Evolutionary conservation across 1,140 invertebrate species (phyloP).

Genomic region (Potamilus streckersoni): DNA sequence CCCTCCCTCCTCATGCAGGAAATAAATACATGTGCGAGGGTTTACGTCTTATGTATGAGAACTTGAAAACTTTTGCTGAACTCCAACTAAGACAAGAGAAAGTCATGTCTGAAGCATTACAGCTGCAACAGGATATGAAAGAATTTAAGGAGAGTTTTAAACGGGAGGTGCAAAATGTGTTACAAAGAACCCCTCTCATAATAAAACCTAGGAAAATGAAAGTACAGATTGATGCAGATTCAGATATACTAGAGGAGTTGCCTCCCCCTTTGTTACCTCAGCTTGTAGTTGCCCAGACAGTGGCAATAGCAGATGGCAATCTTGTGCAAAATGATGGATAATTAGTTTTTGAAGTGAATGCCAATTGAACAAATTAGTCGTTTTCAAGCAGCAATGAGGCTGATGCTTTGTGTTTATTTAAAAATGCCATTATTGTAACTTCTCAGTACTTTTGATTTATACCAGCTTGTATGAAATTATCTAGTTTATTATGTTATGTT

Average conservation of each 20-base stretch:
- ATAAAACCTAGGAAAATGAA: constrained; percentile 65
- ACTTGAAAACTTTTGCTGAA: constrained; percentile 75
- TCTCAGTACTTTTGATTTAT: no score
- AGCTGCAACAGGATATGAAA: constrained; percentile 76
- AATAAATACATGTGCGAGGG: constrained; percentile 75
- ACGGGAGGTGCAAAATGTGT: constrained; percentile 51
- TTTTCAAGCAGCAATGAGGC: no score
- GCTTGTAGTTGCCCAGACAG: constrained; percentile 7
- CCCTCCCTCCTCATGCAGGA: constrained; percentile 75
- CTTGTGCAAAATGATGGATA: no score
- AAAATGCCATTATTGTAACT: no score
- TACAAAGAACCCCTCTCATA: constrained; percentile 53
- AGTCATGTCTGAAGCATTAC: constrained; percentile 73
- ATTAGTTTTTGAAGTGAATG: no score
- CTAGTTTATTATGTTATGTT: no score
- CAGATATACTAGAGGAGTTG: constrained; percentile 40
- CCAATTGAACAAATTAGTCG: no score
- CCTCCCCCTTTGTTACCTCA: constrained; percentile 57
- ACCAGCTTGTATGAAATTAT: no score
- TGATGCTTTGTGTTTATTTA: no score
- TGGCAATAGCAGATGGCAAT: background rate
- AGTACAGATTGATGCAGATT: constrained; percentile 60
- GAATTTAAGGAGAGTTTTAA: constrained; percentile 74
- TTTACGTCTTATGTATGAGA: constrained; percentile 69
- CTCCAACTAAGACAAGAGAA: constrained; percentile 74